A percentile compares a stretch with the other conserved stretches of the same genome.
These are phyloP conservation scores for Hapalemur alaotrensis DNA, from an alignment of 2,797 vertebrate species.

Conservation along the genomic window DNA sequence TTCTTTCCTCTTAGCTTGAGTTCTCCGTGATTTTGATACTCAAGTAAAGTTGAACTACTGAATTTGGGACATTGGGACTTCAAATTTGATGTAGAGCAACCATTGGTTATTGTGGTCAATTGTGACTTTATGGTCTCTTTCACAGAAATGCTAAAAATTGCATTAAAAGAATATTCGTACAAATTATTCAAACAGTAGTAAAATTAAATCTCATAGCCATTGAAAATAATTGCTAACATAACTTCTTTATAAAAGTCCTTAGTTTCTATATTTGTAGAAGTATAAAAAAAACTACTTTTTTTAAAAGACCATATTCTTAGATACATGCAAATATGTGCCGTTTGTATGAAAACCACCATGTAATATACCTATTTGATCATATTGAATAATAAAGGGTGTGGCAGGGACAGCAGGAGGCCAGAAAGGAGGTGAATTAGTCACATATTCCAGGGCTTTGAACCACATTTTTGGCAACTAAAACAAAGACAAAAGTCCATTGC, in stretches of 20 bases:
- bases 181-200: slow-evolving; percentile 41
- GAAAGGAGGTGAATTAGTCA: slow-evolving; percentile 22
- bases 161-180: neutral
- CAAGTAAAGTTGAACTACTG: slow-evolving; percentile 25
- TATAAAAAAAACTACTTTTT: slow-evolving; percentile 50
- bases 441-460: slow-evolving; percentile 33
- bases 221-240: slow-evolving; percentile 12
- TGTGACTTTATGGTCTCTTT: neutral
- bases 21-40: slow-evolving; percentile 42
- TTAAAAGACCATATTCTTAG: slow-evolving; percentile 60
- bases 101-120: neutral
- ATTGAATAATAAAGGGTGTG: slow-evolving; percentile 39
- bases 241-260: neutral
- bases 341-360: slow-evolving; percentile 47
- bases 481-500: slow-evolving; percentile 64
- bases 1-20: slow-evolving; percentile 48
- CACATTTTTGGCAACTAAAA: slow-evolving; percentile 74
- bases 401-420: neutral
- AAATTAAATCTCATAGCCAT: slow-evolving; percentile 3
- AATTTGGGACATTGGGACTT: slow-evolving; percentile 56
- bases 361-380: slow-evolving; percentile 60
- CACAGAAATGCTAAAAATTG: neutral
- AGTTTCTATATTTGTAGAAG: neutral
- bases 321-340: slow-evolving; percentile 32
- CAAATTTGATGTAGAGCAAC: neutral